A percentile compares a stretch with the other conserved stretches of the same genome.
Evolutionary conservation across 2,888 invertebrate genomes (phyloP).

Genomic region (Junonia oenone): DNA sequence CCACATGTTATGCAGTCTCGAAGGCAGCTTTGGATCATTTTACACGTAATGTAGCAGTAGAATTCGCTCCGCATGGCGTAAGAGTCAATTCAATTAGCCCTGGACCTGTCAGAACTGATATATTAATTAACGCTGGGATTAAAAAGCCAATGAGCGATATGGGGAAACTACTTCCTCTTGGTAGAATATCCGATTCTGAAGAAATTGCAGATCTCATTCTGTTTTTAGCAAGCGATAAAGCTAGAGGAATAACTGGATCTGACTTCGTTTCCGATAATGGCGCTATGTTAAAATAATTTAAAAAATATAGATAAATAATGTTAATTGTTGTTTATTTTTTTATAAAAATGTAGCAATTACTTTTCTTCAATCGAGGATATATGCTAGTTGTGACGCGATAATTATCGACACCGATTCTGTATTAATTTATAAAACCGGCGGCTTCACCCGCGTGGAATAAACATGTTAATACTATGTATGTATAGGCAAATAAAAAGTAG

Average conservation of each 20-base stretch:
- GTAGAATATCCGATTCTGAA: constrained; percentile 29
- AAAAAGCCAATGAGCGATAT: constrained; percentile 38
- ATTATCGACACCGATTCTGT: too few species aligned
- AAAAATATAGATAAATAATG: too few species aligned
- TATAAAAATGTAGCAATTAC: too few species aligned
- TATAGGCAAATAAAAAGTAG: too few species aligned
- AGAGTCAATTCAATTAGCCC: constrained; percentile 85
- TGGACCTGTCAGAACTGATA: constrained; percentile 79
- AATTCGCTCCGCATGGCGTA: constrained; percentile 77
- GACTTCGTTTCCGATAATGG: constrained; percentile 33
- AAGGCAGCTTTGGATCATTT: constrained; percentile 88
- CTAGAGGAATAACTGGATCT: constrained; percentile 34
- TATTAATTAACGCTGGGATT: constrained; percentile 41
- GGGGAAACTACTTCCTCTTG: constrained; percentile 24
- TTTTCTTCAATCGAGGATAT: too few species aligned
- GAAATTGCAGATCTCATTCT: constrained; percentile 38
- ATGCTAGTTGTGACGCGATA: too few species aligned
- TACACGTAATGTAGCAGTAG: constrained; percentile 83
- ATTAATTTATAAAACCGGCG: too few species aligned
- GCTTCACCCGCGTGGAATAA: too few species aligned
- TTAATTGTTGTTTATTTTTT: too few species aligned
- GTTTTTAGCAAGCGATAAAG: constrained; percentile 36
- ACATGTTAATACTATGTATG: too few species aligned
- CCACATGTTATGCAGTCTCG: constrained; percentile 79
- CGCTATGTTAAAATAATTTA: background rate